These are phyloP conservation scores for Maniola jurtina DNA, from an alignment of 1,140 invertebrate genomes.

Conservation along the genomic window DNA sequence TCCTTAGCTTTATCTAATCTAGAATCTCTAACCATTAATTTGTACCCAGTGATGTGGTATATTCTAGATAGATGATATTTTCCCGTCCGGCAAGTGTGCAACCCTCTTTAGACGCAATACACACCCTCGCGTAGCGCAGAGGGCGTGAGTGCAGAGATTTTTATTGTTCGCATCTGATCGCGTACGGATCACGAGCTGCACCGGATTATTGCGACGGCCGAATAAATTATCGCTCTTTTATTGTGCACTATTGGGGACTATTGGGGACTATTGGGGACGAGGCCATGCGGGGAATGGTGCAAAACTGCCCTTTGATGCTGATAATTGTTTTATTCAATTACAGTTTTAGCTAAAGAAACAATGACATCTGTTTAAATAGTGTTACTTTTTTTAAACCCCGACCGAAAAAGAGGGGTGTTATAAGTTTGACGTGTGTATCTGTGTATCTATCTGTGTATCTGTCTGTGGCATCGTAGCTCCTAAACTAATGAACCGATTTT, in stretches of 20 bases:
- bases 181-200: slow-evolving; percentile 48
- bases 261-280: neutral
- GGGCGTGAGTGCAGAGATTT: slow-evolving; percentile 58
- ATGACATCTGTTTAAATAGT: slow-evolving; percentile 30
- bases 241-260: slow-evolving; percentile 32
- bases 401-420: no score
- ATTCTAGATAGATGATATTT: no score
- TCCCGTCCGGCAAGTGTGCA: slow-evolving; percentile 22
- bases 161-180: slow-evolving; percentile 64
- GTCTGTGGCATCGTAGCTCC: no score
- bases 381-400: neutral
- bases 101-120: slow-evolving; percentile 28
- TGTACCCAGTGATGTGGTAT: no score
- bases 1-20: no score
- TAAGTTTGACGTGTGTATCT: no score
- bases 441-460: no score
- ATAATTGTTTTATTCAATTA: slow-evolving; percentile 35
- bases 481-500: no score
- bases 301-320: slow-evolving; percentile 24
- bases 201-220: slow-evolving; percentile 56
- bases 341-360: slow-evolving; percentile 23
- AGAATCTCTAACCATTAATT: no score
- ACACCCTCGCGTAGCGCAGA: slow-evolving; percentile 30
- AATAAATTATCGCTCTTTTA: slow-evolving; percentile 68
- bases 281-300: slow-evolving; percentile 20